A percentile compares a stretch with the other conserved stretches of the same genome.
These are phyloP conservation scores for Bombylius major DNA, from an alignment of 2,888 invertebrate species.

Conservation along the genomic window DNA sequence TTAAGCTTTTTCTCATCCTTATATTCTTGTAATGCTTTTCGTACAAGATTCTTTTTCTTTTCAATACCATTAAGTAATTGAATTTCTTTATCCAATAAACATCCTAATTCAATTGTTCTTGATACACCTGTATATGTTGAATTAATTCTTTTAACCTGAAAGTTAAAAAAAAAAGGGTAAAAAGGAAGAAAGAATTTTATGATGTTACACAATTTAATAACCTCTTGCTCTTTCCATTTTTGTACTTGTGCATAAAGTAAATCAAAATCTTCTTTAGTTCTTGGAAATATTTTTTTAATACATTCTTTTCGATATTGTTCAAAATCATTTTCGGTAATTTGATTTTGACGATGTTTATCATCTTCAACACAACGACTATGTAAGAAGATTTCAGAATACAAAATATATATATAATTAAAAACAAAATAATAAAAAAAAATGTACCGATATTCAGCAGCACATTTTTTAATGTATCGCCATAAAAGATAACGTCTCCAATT, in stretches of 20 bases:
- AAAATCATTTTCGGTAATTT: conserved; percentile 39
- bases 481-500: conserved; percentile 33
- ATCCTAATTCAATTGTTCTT: conserved; percentile 55
- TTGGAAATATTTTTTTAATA: conserved; percentile 55
- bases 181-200: background rate
- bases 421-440: conserved; percentile 1
- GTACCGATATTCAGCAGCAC: conserved; percentile 40
- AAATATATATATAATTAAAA: too few species aligned
- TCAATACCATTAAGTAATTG: conserved; percentile 56
- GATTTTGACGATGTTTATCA: conserved; percentile 37
- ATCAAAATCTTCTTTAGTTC: conserved; percentile 58
- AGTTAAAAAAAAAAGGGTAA: conserved; percentile 2
- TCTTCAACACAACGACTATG: conserved; percentile 40
- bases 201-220: conserved; percentile 4
- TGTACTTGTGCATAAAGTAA: conserved; percentile 47
- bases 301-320: conserved; percentile 44
- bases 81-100: conserved; percentile 61
- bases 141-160: conserved; percentile 49
- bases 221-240: conserved; percentile 32
- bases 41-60: conserved; percentile 48
- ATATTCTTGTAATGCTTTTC: conserved; percentile 45
- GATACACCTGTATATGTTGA: conserved; percentile 51
- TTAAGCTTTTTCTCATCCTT: conserved; percentile 51
- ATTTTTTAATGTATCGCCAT: conserved; percentile 38
- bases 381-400: conserved; percentile 23